Percentiles rank a stretch among this genome's conserved stretches.
Conservation (phyloP, 2,113 vertebrate species). For the Poicephalus meyeri region DNA sequence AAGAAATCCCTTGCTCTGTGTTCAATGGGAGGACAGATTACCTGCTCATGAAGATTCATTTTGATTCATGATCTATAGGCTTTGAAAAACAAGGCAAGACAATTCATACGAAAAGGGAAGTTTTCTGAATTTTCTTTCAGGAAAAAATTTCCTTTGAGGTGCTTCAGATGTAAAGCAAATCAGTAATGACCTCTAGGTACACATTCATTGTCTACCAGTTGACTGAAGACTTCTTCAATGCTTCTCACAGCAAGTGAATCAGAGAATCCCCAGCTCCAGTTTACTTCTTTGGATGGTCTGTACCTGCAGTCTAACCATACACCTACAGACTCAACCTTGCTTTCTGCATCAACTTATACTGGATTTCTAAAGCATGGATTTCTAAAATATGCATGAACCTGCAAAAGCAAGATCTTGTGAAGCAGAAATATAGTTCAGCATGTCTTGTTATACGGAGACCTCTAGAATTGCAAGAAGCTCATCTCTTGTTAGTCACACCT, state of each 20-base stretch:
- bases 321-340: neutral
- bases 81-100: neutral
- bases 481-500: neutral
- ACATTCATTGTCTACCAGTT: neutral
- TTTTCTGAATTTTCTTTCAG: neutral
- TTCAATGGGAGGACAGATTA: neutral
- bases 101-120: neutral
- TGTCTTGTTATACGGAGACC: neutral
- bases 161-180: neutral
- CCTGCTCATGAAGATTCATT: neutral
- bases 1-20: conserved; percentile 7
- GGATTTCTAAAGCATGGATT: neutral
- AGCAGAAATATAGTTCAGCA: neutral
- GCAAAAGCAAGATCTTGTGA: neutral
- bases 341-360: neutral
- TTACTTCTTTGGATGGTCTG: neutral
- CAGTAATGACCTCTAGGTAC: neutral
- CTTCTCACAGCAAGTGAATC: neutral
- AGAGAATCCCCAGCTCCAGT: fast-evolving
- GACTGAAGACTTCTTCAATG: neutral
- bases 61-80: neutral
- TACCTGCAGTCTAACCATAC: neutral
- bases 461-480: neutral
- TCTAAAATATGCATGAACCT: neutral
- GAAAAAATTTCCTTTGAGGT: neutral